Conservation (phyloP, 2,797 vertebrate genomes). For the Poeciliopsis infans region DNA sequence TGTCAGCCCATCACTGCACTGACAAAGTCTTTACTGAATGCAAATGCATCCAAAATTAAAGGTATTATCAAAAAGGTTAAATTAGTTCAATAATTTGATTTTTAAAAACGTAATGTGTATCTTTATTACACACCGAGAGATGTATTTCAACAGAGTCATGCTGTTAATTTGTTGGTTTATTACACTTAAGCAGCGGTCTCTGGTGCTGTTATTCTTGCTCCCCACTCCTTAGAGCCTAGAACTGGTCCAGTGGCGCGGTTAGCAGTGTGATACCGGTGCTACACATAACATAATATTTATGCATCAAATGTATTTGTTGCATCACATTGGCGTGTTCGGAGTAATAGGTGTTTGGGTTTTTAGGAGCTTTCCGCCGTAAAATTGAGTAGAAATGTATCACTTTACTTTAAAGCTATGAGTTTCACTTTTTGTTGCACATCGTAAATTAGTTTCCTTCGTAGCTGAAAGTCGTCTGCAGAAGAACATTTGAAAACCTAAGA, state of each 20-base stretch:
- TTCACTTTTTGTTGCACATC: neutral
- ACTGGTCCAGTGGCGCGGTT: too few relatives aligned
- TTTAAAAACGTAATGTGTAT: neutral
- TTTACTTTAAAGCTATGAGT: neutral
- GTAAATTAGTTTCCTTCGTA: neutral
- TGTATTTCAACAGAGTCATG: neutral
- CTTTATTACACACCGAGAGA: neutral
- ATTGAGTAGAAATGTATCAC: neutral
- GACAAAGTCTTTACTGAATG: constrained; percentile 17
- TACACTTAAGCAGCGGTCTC: too few relatives aligned
- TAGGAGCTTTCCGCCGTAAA: neutral
- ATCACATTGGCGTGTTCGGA: neutral
- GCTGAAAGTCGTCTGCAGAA: neutral
- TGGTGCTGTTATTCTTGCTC: too few relatives aligned
- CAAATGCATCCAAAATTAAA: neutral
- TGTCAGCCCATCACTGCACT: constrained; percentile 2
- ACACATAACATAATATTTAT: neutral
- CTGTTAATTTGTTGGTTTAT: neutral
- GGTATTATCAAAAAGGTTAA: neutral
- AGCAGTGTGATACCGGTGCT: too few relatives aligned
- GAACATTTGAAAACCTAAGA: neutral
- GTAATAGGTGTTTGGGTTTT: neutral
- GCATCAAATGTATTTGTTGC: neutral
- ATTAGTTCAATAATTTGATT: neutral
- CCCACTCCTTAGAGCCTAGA: too few relatives aligned